Evolutionary conservation across 1,140 invertebrate genomes (phyloP), one percentile per base, ranked within the genome.

Genomic region (Heliothis subflexa): DNA sequence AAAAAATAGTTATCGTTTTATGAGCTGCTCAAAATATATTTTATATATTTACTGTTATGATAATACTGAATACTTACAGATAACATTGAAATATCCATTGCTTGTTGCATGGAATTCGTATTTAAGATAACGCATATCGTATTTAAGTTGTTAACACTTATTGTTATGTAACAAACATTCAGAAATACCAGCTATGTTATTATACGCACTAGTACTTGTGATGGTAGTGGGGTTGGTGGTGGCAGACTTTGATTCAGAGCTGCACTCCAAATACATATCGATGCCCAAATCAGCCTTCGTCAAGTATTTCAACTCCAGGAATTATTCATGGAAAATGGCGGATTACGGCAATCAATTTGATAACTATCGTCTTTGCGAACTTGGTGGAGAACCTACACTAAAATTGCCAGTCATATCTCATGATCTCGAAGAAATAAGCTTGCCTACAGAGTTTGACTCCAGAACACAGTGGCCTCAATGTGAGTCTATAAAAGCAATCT

Each of bases 381-480:
- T 25, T 25, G 21, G 2, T 25, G 21, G 21, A 25, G 21, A 25
- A 25, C 21, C 21, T 25, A 25, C 21, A 25, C 21, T 25, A 25
- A 25, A 25, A 25, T 25, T 25, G 2, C 21, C 21, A 0, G 21
- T 25, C 21, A 25, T 25, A 25, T 25, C 21, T 25, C 21, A 25
- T 25, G 21, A 4, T 0, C 2, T 18, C 16, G 18, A 16, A 47
- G n/a, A 10, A 11, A 47, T 64, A 7, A 98, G n/a, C 98, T 98
- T 0, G 95, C 95, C 3, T 90, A 95, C 55, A 25, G 21, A 25
- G 21, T 98, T 98, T 90, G 98, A 98, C 92, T 88, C 97, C 0
- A 91, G 98, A 21, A 86, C 93, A 61, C 88, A 97, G 52, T 98
- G 98, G 98, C 96, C 97, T 0, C 86, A 97, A 81, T 99, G 98